Evolutionary conservation across 1,140 invertebrate genomes (phyloP).

Genomic region (Babylonia areolata): DNA sequence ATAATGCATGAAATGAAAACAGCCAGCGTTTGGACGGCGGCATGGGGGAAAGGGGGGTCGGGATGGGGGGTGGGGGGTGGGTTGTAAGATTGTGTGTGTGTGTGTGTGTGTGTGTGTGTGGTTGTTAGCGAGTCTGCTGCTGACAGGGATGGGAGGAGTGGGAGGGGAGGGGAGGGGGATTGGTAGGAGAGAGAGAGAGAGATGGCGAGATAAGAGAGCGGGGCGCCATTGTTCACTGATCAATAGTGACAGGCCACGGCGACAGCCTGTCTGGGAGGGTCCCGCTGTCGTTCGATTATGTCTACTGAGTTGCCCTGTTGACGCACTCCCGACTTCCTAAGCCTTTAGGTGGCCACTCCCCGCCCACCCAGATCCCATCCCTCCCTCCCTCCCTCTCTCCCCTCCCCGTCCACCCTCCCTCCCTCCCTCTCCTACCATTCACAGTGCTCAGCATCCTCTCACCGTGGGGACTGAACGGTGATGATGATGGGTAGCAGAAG

Average conservation of each 20-base stretch:
- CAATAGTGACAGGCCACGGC: neutral
- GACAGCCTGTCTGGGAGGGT: neutral
- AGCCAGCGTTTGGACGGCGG: neutral
- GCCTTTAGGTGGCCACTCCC: neutral
- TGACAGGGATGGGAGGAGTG: neutral
- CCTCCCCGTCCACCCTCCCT: neutral
- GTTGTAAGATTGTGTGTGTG: slow-evolving; percentile 5
- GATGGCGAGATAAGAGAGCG: neutral
- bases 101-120: too few relatives aligned
- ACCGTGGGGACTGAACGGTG: neutral
- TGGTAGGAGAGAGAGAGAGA: too few relatives aligned
- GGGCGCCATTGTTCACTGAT: neutral
- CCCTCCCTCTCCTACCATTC: neutral
- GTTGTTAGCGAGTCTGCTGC: neutral
- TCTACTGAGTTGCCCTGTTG: neutral
- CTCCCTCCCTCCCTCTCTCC: neutral
- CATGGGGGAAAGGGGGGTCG: too few relatives aligned
- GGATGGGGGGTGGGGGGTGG: too few relatives aligned
- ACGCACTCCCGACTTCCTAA: neutral
- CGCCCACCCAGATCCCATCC: neutral
- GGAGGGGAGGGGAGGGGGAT: too few relatives aligned
- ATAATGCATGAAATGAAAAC: neutral
- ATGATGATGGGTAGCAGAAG: too few relatives aligned
- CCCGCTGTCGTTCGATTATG: neutral
- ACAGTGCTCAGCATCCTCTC: neutral